Conservation (phyloP, 2,113 vertebrate species). For the Ivindomyrus marchei region DNA sequence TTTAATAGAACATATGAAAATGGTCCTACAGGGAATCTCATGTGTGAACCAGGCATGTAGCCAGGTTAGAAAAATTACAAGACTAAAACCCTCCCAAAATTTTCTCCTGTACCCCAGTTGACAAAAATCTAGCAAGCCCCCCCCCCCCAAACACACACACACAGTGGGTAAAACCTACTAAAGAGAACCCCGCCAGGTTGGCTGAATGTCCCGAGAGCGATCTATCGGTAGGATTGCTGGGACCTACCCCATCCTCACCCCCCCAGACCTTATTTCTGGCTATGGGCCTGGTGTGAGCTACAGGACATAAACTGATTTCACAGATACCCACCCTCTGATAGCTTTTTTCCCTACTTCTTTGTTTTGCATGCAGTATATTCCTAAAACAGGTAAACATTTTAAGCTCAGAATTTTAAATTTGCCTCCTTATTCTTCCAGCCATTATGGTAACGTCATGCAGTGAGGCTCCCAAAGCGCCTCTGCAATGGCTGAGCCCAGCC, state of each 20-base stretch:
- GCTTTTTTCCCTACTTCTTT: not conserved
- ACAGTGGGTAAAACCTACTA: not conserved
- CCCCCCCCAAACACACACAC: not conserved
- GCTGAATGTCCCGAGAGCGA: not conserved
- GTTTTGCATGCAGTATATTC: not conserved
- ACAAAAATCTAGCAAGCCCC: not conserved
- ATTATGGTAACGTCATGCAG: conserved; percentile 33
- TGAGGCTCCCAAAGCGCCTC: conserved; percentile 12
- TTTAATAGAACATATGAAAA: not conserved
- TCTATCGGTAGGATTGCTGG: not conserved
- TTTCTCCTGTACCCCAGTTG: not conserved
- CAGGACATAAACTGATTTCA: not conserved
- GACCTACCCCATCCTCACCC: not conserved
- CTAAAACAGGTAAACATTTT: not conserved
- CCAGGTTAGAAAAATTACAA: not conserved
- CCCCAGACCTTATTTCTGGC: not conserved
- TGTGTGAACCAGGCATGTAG: not conserved
- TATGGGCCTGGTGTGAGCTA: not conserved
- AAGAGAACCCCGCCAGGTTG: not conserved
- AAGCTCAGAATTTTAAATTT: not conserved
- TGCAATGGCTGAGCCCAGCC: conserved; percentile 1
- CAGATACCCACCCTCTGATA: not conserved
- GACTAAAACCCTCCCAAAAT: not conserved
- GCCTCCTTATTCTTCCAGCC: conserved; percentile 23
- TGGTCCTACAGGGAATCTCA: not conserved